These are phyloP conservation scores for Oreochromis grahami DNA, from an alignment of 2,797 vertebrate genomes.

Conservation along the genomic window DNA sequence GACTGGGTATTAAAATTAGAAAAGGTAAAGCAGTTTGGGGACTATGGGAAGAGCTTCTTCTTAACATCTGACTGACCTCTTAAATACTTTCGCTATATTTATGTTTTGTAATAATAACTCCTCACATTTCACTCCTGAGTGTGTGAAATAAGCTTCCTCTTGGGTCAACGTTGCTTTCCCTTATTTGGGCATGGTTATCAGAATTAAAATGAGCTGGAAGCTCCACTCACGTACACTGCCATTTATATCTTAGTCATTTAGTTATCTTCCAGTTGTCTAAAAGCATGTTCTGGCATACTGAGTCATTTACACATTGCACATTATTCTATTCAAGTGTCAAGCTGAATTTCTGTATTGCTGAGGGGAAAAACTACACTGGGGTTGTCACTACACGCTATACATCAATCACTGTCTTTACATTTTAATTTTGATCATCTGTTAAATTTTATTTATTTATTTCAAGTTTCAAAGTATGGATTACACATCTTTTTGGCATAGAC, in stretches of 20 bases:
- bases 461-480: background rate
- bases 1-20: background rate
- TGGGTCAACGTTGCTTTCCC: background rate
- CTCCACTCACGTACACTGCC: background rate
- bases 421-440: background rate
- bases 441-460: background rate
- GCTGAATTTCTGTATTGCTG: background rate
- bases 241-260: background rate
- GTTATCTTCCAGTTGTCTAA: background rate
- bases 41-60: background rate
- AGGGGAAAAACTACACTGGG: background rate
- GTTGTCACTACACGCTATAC: background rate
- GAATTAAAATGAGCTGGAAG: background rate
- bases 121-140: background rate
- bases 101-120: background rate
- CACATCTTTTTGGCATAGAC: background rate
- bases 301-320: background rate
- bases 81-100: background rate
- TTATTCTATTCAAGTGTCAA: background rate
- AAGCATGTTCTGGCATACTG: background rate
- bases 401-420: background rate
- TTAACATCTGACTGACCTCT: background rate
- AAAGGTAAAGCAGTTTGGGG: background rate
- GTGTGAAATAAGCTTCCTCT: slow-evolving; percentile 1
- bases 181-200: background rate